phyloP scores from a whole-genome alignment of 1,140 invertebrate species.

The Cyrtorhinus lividipennis region DNA sequence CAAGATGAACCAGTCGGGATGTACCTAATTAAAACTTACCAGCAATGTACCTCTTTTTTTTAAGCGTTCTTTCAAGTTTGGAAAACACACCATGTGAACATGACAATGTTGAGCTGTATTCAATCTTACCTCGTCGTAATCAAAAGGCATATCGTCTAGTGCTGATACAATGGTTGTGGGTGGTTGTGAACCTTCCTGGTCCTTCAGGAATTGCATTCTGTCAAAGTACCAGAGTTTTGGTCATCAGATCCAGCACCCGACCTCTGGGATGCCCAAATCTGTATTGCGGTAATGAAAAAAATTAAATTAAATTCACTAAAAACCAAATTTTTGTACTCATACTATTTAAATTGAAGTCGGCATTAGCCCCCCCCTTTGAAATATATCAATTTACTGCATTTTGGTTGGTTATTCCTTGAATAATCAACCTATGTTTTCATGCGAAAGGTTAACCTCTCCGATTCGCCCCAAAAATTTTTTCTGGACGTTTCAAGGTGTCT shows the following conservation, averaged over 20 bases:
- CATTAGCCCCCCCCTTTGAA: too few relatives aligned
- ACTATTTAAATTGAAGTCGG: too few relatives aligned
- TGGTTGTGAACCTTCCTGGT: background rate
- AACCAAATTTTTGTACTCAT: too few relatives aligned
- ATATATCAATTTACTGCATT: too few relatives aligned
- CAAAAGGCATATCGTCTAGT: background rate
- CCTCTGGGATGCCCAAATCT: background rate
- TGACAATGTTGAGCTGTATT: background rate
- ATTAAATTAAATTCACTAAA: background rate
- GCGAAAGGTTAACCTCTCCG: too few relatives aligned
- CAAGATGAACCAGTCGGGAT: background rate
- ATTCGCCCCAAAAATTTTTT: too few relatives aligned
- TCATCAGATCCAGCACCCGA: background rate
- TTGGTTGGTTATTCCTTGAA: too few relatives aligned
- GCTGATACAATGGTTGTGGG: background rate
- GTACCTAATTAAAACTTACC: background rate
- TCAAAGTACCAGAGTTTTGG: slow-evolving; percentile 1
- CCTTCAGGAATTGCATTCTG: background rate
- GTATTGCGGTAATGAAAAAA: background rate
- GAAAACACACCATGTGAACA: background rate
- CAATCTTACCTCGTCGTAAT: background rate
- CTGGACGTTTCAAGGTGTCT: too few relatives aligned
- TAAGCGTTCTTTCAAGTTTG: background rate
- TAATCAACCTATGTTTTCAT: too few relatives aligned
- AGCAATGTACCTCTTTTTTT: background rate